Evolutionary conservation across 2,113 vertebrate species (phyloP).

Genomic region (Helogale parvula): DNA sequence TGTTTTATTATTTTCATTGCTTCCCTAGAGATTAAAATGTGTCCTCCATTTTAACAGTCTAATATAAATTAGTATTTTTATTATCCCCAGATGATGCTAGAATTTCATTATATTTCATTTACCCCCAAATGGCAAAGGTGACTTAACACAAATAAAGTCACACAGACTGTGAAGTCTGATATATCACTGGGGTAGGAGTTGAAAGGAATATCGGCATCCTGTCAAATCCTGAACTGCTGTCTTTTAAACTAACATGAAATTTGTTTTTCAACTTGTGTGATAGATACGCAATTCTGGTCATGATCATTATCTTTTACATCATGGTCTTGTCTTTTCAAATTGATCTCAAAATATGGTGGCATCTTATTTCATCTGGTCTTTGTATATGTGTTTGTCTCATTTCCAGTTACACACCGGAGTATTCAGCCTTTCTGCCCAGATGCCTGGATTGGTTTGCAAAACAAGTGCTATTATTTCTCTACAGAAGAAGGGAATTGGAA

Average conservation of each 20-base stretch:
- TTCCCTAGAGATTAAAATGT: not conserved
- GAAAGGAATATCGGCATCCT: not conserved
- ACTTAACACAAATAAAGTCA: not conserved
- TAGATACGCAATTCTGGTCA: not conserved
- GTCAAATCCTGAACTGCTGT: not conserved
- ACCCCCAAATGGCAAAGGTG: not conserved
- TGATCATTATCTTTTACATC: not conserved
- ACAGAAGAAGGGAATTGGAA: not conserved
- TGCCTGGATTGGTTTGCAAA: constrained; percentile 32
- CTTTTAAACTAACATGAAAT: not conserved
- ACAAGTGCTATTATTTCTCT: constrained; percentile 60
- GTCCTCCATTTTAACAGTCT: not conserved
- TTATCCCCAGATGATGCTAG: not conserved
- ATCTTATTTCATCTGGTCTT: not conserved
- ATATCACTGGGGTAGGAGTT: not conserved
- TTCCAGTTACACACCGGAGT: accelerated
- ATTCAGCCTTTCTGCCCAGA: not conserved
- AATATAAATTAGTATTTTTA: not conserved
- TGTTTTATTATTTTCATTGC: not conserved
- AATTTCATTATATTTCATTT: not conserved
- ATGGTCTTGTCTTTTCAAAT: not conserved
- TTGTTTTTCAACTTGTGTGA: not conserved
- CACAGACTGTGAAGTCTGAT: not conserved
- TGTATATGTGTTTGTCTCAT: not conserved
- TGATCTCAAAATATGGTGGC: not conserved